Evolutionary conservation across 2,113 vertebrate species (phyloP).

Genomic region (Saguinus midas): DNA sequence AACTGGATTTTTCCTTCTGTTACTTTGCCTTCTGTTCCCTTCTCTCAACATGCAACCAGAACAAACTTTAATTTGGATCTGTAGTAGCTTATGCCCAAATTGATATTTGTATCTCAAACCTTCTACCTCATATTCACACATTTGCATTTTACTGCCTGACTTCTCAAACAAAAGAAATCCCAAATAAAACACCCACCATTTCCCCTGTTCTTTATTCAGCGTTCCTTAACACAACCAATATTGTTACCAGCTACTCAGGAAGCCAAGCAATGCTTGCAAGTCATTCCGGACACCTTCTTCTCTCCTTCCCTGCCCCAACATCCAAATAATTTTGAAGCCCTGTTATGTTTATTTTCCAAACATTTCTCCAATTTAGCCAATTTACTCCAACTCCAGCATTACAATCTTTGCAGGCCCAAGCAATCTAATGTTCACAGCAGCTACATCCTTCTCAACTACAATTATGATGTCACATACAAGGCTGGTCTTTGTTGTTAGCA

Average conservation of each 20-base stretch:
- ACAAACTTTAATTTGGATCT: not conserved
- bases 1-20: not conserved
- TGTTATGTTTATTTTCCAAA: not conserved
- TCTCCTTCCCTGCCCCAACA: not conserved
- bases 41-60: not conserved
- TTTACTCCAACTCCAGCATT: not conserved
- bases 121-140: not conserved
- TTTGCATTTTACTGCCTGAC: not conserved
- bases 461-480: not conserved
- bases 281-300: not conserved
- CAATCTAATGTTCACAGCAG: not conserved
- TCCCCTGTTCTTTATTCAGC: not conserved
- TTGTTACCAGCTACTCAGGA: not conserved
- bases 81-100: not conserved
- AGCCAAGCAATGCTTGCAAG: not conserved
- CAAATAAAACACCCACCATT: not conserved
- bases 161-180: not conserved
- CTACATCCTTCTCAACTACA: not conserved
- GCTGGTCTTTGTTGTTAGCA: not conserved
- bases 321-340: not conserved
- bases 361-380: not conserved
- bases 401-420: not conserved
- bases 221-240: not conserved
- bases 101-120: not conserved
- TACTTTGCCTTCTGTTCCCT: not conserved